phyloP scores from a whole-genome alignment of 1,140 invertebrate species.

The Ooceraea biroi region DNA sequence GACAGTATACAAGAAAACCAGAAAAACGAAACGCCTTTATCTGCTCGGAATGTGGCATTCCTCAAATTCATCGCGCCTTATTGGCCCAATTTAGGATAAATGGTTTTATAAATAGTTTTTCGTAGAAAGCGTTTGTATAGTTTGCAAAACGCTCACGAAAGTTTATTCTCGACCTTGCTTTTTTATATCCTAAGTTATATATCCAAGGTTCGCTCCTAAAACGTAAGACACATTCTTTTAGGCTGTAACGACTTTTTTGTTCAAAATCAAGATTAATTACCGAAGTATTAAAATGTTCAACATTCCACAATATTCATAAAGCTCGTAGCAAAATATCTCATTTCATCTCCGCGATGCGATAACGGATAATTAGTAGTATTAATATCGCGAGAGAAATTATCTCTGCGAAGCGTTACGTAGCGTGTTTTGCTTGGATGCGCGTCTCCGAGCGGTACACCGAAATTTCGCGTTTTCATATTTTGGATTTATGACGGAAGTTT shows the following conservation, averaged over 20 bases:
- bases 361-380: constrained; percentile 51
- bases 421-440: constrained; percentile 58
- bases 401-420: constrained; percentile 39
- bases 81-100: constrained; percentile 53
- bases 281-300: neutral
- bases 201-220: constrained; percentile 3
- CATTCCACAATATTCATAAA: neutral
- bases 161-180: constrained; percentile 27
- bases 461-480: constrained; percentile 65
- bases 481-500: constrained; percentile 67
- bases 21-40: constrained; percentile 68
- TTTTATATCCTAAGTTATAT: constrained; percentile 38
- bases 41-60: constrained; percentile 58
- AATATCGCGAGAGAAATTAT: constrained; percentile 62
- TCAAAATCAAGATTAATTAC: neutral
- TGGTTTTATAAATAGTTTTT: constrained; percentile 75
- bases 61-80: constrained; percentile 60
- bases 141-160: constrained; percentile 60
- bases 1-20: constrained; percentile 70
- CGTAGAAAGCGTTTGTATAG: too few species aligned
- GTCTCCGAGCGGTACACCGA: constrained; percentile 59
- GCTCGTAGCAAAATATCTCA: constrained; percentile 1
- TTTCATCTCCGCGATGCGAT: neutral
- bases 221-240: neutral
- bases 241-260: neutral